A percentile compares a stretch with the other conserved stretches of the same genome.
These are phyloP conservation scores for Ptychochromis oligacanthus DNA, from an alignment of 2,113 vertebrate species.

Conservation along the genomic window DNA sequence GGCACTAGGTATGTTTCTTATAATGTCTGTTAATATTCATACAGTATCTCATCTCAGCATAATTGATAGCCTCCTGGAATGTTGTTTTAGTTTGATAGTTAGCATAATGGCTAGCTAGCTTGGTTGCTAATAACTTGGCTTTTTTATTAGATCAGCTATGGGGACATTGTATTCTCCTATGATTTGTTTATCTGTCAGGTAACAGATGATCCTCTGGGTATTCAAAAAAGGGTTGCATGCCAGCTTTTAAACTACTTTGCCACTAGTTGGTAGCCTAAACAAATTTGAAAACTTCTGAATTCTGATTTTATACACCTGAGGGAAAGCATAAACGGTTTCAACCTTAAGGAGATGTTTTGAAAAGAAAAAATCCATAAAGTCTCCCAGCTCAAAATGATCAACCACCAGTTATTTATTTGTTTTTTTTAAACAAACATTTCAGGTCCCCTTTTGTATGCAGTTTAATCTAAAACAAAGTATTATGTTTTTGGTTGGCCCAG, in stretches of 20 bases:
- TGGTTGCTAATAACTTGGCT: neutral
- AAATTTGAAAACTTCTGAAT: neutral
- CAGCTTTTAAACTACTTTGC: neutral
- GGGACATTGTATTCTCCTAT: neutral
- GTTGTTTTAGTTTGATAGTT: neutral
- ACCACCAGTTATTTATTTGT: too few species aligned
- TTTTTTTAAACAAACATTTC: too few species aligned
- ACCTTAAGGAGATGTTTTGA: accelerated
- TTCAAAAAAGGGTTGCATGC: neutral
- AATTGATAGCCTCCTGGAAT: neutral
- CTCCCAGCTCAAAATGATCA: neutral
- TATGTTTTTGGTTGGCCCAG: neutral
- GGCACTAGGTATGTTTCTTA: neutral
- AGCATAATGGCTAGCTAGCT: neutral
- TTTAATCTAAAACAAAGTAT: too few species aligned
- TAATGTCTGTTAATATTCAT: neutral
- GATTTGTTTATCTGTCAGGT: neutral
- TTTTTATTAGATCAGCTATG: neutral
- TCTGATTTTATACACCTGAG: neutral
- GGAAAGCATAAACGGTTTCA: too few species aligned
- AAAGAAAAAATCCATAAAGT: neutral
- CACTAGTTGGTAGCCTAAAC: neutral
- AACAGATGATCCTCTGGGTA: neutral
- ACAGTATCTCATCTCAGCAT: neutral
- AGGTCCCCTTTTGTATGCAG: too few species aligned